Conservation (phyloP, 1,140 invertebrate genomes). For the Hyles vespertilio region DNA sequence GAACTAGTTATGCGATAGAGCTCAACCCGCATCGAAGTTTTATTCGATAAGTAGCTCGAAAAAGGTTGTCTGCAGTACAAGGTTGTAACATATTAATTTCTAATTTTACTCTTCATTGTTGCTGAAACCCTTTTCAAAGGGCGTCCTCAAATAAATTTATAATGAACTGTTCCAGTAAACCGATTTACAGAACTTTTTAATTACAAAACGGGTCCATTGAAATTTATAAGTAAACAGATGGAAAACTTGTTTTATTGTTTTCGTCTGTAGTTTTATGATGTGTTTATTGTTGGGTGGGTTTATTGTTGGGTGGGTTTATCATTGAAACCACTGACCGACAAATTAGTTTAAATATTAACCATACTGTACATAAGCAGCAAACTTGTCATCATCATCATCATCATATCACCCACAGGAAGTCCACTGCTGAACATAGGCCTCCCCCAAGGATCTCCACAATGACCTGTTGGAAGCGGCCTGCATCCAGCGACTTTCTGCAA, state of each 20-base stretch:
- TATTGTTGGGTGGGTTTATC: not conserved
- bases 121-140: slow-evolving; percentile 1
- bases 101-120: slow-evolving; percentile 11
- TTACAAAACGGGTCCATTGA: slow-evolving; percentile 1
- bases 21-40: too few species aligned
- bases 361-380: too few species aligned
- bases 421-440: too few species aligned
- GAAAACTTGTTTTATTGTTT: not conserved
- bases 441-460: too few species aligned
- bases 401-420: too few species aligned
- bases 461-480: too few species aligned
- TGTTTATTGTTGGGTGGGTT: not conserved
- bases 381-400: too few species aligned
- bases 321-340: too few species aligned
- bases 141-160: slow-evolving; percentile 16
- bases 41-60: too few species aligned
- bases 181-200: slow-evolving; percentile 11
- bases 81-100: slow-evolving; percentile 11
- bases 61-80: not conserved
- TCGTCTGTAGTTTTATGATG: not conserved
- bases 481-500: too few species aligned
- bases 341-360: too few species aligned
- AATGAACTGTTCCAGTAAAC: slow-evolving; percentile 11
- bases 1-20: too few species aligned
- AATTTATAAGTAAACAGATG: slow-evolving; percentile 3